phyloP scores from a whole-genome alignment of 2,888 invertebrate genomes.

The Eristalis pertinax region DNA sequence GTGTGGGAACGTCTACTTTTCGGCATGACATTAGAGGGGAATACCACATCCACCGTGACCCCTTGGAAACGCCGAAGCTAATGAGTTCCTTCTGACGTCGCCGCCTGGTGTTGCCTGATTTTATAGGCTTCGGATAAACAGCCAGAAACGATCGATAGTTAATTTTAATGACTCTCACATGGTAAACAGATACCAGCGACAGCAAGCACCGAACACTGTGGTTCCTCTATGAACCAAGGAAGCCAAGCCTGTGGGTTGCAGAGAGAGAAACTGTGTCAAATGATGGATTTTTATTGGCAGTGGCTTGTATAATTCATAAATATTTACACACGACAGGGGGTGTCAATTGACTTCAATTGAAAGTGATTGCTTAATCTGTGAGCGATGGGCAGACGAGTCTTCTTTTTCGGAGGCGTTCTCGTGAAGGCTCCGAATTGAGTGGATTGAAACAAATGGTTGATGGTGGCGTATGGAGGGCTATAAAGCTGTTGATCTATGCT shows the following conservation, averaged over 20 bases:
- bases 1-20: no score
- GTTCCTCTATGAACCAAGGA: neutral
- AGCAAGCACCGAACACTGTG: neutral
- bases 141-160: slow-evolving; percentile 6
- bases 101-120: neutral
- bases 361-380: slow-evolving; percentile 36
- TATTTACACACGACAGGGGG: slow-evolving; percentile 31
- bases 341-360: slow-evolving; percentile 53
- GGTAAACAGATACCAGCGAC: neutral
- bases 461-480: neutral
- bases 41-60: slow-evolving; percentile 39
- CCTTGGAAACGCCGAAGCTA: slow-evolving; percentile 30
- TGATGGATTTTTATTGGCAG: neutral
- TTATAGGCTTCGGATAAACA: neutral
- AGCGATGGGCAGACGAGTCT: neutral
- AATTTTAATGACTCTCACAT: slow-evolving; percentile 38
- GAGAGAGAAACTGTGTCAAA: neutral
- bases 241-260: neutral
- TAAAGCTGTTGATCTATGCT: neutral
- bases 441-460: neutral
- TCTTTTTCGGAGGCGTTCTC: neutral
- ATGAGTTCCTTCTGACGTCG: neutral
- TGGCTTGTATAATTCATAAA: slow-evolving; percentile 10
- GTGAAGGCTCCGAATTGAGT: neutral
- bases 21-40: neutral